These are phyloP conservation scores for Nemoura dubitans DNA, from an alignment of 2,888 invertebrate species.

Conservation along the genomic window DNA sequence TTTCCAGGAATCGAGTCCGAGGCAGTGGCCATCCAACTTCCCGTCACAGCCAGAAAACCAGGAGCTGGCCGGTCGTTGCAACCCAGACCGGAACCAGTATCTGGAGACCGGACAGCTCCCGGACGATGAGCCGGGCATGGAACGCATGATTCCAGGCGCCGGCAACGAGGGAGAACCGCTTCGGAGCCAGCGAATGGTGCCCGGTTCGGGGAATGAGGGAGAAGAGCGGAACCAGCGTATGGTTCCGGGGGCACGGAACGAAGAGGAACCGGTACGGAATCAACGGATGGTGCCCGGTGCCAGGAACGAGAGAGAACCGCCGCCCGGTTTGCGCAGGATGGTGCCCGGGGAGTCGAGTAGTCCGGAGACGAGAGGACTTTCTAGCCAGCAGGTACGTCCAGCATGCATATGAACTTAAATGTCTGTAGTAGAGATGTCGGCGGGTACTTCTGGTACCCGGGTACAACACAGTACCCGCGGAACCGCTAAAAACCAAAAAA, in stretches of 20 bases:
- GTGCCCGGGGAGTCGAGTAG: slow-evolving; percentile 53
- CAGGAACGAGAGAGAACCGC: slow-evolving; percentile 64
- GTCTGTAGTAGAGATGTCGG: no score
- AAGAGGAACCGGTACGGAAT: slow-evolving; percentile 40
- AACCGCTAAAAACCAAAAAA: no score
- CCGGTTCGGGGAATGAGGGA: slow-evolving; percentile 10
- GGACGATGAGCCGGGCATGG: slow-evolving; percentile 59
- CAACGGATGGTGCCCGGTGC: slow-evolving; percentile 29
- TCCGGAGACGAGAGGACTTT: slow-evolving; percentile 48
- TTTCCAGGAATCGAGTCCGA: slow-evolving; percentile 14
- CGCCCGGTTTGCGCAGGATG: slow-evolving; percentile 55
- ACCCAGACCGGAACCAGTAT: slow-evolving; percentile 75
- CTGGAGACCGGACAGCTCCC: slow-evolving; percentile 76
- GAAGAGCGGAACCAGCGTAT: slow-evolving; percentile 29
- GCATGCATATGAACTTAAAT: no score
- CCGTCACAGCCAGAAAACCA: slow-evolving; percentile 50
- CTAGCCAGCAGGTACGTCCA: slow-evolving; percentile 8
- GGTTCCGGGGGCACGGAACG: slow-evolving; percentile 48
- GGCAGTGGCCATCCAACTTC: slow-evolving; percentile 1
- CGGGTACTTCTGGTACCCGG: no score
- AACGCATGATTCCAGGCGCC: slow-evolving; percentile 69
- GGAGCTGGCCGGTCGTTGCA: slow-evolving; percentile 52
- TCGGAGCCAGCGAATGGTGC: slow-evolving; percentile 16
- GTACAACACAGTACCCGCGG: no score
- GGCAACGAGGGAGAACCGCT: slow-evolving; percentile 55